Evolutionary conservation across 1,140 invertebrate species (phyloP), one percentile per base, ranked within the genome.

Genomic region (Drosophila miranda): DNA sequence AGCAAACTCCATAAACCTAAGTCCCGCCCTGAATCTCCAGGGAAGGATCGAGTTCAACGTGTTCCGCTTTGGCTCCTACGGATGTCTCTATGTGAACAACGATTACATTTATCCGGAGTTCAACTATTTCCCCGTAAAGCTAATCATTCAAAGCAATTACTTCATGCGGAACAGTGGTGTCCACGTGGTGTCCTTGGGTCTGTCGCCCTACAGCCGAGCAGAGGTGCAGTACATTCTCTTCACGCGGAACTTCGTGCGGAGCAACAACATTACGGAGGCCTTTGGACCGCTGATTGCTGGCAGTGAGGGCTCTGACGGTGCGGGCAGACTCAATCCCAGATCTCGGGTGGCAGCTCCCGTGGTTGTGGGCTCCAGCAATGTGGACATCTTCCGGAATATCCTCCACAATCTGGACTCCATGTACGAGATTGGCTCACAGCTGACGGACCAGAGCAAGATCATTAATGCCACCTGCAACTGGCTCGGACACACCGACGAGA

Each of bases 391-490:
- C 77, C 93, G 98, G 62, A 99, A 99, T 90, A 96, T 98, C 62
- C 94, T 99, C 45, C 94, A 97, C 57, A 99, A 99, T 92, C 95
- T 94, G 0, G 94, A 96, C 51, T 97, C 97, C 2, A 56, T 72
- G 56, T 99, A 96, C 89, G 98, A 99, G 92, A 95, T 99, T 49
- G 98, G 97, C 1, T 98, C 97, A 1, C 98, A 99, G 87, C 92
- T 99, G 2, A 95, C 96, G 78, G 98, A 99, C 90, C 98, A 99
- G 84, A 98, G 97, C 75, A 95, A 96, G 91, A 92, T 94, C n/a
- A 96, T 99, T 7, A 97, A 99, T 90, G 98, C 97, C 67, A 96
- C 96, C 4, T 96, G 94, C 78, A 99, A 99, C 89, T 99, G 97
- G 96, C 93, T 99, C 66, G 97, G 98, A 13, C 95, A 93, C 77